A percentile compares a stretch with the other conserved stretches of the same genome.
Evolutionary conservation across 2,888 invertebrate species (phyloP).

Genomic region (Eustalomyia histrio): DNA sequence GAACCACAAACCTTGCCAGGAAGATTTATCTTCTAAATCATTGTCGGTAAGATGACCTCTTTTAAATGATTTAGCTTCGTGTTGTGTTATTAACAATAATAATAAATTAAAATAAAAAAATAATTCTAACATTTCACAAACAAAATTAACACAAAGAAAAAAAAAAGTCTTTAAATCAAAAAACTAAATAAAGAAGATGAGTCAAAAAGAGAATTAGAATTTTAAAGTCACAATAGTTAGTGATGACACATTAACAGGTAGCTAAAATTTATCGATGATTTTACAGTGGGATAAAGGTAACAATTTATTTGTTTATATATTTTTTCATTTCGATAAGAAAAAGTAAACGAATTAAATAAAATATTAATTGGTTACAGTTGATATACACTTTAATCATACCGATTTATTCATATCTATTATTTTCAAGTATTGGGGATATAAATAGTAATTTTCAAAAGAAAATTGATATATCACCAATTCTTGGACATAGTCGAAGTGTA

Average conservation of each 20-base stretch:
- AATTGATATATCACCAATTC: no score
- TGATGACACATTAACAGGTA: conserved; percentile 21
- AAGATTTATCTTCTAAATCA: conserved; percentile 63
- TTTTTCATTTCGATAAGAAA: no score
- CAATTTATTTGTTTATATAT: no score
- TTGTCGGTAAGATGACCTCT: conserved; percentile 16
- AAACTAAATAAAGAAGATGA: conserved; percentile 42
- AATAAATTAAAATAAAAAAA: conserved; percentile 44
- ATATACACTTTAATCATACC: no score
- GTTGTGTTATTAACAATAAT: conserved; percentile 30
- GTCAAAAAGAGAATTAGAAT: conserved; percentile 31
- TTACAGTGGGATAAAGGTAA: no score
- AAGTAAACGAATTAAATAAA: no score
- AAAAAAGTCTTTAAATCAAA: conserved; percentile 12
- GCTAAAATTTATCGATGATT: no score
- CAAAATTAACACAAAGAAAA: conserved; percentile 66
- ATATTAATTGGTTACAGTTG: no score
- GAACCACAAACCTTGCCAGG: conserved; percentile 79
- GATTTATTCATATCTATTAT: no score
- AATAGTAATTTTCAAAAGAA: no score
- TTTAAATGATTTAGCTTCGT: conserved; percentile 41
- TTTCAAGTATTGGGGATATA: no score
- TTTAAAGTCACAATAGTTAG: conserved; percentile 29
- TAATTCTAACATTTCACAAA: conserved; percentile 65
- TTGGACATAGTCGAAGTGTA: no score